Evolutionary conservation across 2,888 invertebrate species (phyloP), one percentile per base, ranked within the genome.

Genomic region (Pedicia rivosa): DNA sequence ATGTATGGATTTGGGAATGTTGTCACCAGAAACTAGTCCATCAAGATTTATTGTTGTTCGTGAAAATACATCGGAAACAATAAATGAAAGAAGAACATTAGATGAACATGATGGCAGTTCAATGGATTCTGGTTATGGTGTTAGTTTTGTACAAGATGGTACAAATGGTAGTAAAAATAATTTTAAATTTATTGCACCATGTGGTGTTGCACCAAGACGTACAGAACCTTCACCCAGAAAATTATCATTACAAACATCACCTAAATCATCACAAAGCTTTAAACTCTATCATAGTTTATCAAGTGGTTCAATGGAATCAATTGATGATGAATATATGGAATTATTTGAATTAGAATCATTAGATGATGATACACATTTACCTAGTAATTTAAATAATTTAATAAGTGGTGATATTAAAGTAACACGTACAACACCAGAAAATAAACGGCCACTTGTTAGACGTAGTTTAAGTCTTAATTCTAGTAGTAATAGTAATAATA

Each of bases 261-360:
- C 53, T 5, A 55, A 54, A 41, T 37, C 32, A 10, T 26, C 14
- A n/a, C 37, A 35, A 20, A 50, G 50, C 37, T 57, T 60, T 42
- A 52, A 54, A 30, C 52, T 66, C 7, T 64, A 64, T 41, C 60
- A 64, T 28, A 67, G 63, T 41, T 56, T 70, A 14, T 69, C 67
- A 4, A 63, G 65, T 1, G 65, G 65, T 22, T 72, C 72, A 20
- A 60, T 62, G 53, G 69, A 68, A 40, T 71, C 71, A 14, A 66
- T 67, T 50, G 74, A 75, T 52, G 76, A 76, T 46, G 75, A 72
- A 33, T 75, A 72, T 48, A 62, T 71, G 51, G 74, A 76, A 34
- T 60, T 75, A 39, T 65, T 70, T 36, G 72, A 73, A 47, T 59
- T 71, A 49, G 74, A 74, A 36, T 58, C 65, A 22, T 50, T 70